Base-by-base conservation (phyloP, 1,140 invertebrate species). In the Hestina assimilis region DNA sequence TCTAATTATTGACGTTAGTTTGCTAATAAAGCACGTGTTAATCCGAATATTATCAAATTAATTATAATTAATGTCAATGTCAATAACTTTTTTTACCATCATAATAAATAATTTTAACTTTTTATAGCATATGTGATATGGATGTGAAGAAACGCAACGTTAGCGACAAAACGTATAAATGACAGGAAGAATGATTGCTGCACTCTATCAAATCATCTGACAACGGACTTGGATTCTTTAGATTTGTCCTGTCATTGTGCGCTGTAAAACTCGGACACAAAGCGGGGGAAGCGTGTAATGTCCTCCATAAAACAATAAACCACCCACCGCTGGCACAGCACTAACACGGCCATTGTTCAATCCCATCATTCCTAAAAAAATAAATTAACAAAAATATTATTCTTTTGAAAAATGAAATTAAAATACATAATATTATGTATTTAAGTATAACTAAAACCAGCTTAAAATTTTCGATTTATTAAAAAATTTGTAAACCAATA, bases 221-320 rank as follows among this genome's bases (percentile, higher is more conserved):
- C 70, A 69, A 67, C 65, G 59, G 62, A 42, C 56, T 66, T 48
- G 67, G 66, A 74, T 76, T 73, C 69, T 62, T 67, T 51, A 54
- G 55, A 68, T 65, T 64, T 73, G 72, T 78, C 61, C 48, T 48
- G 69, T 69, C 75, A 69, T 69, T 72, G 69, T 76, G 57, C 59
- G 15, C 33, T 42, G 35, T 71, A 66, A 41, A 51, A 57, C 38
- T 50, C 15, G 33, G 54, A 48, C 46, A 67, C 69, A 65, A 66
- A 67, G 61, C 66, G 43, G 56, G 56, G 54, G 59, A 47, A 46
- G 56, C 58, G 63, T 63, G 63, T 66, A 70, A 69, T 72, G 59
- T 41, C 33, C 33, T 58, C 66, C 58, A 58, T 79, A 76, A 79
- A 79, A 79, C 75, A 76, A 79, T 79, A 79, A 79, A 79, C 73